Evolutionary conservation across 2,888 invertebrate species (phyloP), one percentile per base, ranked within the genome.

Genomic region (Exephanes ischioxanthus): DNA sequence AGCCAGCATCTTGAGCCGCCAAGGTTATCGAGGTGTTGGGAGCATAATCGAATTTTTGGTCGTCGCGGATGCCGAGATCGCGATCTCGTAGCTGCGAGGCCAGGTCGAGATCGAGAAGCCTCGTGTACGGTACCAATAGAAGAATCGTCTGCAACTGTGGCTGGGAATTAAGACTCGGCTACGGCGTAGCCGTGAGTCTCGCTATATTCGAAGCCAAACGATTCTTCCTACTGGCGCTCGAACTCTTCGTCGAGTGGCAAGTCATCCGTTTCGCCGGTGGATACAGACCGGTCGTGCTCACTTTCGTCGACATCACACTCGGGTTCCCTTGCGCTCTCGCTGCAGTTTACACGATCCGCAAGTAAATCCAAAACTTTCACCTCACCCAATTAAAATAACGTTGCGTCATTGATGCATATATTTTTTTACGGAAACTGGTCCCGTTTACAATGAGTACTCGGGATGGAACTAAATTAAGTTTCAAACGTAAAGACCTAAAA

Each of bases 241-340:
- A 93, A 81, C 90, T 92, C 75, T 87, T 93, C 37, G 87, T 90
- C 19, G 91, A 93, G 73, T 90, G 91, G 90, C 89, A 90, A 67
- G 88, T 92, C 11, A 90, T 93, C n/a, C 88, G 88, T 7, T 92
- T 93, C 73, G 91, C 91, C 5, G 93, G 92, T 16, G 93, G 91
- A 30, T 80, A 91, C 7, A 85, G 86, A 70, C 92, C 93, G 0
- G 80, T 93, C 5, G 80, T 90, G 53, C 87, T 92, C 22, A 92
- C 90, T 30, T 89, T 92, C 53, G 63, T 89, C 37, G 91, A 92
- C 81, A 88, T 89, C 16, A 77, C 87, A 22, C 26, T 93, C 4
- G 93, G 93, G 14, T 87, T 93, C 19, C 91, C 92, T 0, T 89
- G 90, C 22, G 92, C 93, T 11, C 79, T 93, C 14, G 86, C 89